Base-by-base conservation (phyloP, 1,140 invertebrate species). In the Epicauta chinensis region DNA sequence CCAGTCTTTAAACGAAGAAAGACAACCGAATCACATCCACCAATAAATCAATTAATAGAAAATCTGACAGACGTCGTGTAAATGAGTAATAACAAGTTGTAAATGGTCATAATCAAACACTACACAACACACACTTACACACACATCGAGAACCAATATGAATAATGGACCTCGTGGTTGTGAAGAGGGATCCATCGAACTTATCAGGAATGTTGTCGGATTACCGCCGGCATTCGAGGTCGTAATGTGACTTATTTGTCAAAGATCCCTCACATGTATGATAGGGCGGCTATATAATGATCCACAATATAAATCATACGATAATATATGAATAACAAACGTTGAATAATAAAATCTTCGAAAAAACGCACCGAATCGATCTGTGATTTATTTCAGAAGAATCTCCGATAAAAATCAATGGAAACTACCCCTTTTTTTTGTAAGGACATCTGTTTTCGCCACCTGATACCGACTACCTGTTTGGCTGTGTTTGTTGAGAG, bases 161-260 rank as follows among this genome's bases (percentile, higher is more conserved):
- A 49, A 44, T 40, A 44, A 48, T 47, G 45, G 38, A 47, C 29
- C 23, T 3, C 23, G 7, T 23, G 23, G n/a, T n/a, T n/a, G n/a
- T n/a, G n/a, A n/a, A 37, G 45, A 48, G 37, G 46, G 44, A 54
- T 54, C 42, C 48, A 44, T 58, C 52, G 42, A 55, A 54, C 52
- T 54, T 55, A 54, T 58, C 56, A 51, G 48, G 51, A 54, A 54
- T 55, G 52, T 58, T 58, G 52, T 54, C 51, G 48, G 56, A 54
- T 58, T 55, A 58, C 52, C 48, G 42, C 40, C 34, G 35, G 29
- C 40, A 51, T 43, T 23, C 41, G 17, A 40, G 17, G 31, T 15
- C 39, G 31, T 51, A 42, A 51, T 39, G 45, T 55, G 16, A 16
- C 37, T 31, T 55, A 44, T 55, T 38, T 43, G 42, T 37, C 39